Base-by-base conservation (phyloP, 2,797 vertebrate genomes). In the Triplophysa yarkandensis region DNA sequence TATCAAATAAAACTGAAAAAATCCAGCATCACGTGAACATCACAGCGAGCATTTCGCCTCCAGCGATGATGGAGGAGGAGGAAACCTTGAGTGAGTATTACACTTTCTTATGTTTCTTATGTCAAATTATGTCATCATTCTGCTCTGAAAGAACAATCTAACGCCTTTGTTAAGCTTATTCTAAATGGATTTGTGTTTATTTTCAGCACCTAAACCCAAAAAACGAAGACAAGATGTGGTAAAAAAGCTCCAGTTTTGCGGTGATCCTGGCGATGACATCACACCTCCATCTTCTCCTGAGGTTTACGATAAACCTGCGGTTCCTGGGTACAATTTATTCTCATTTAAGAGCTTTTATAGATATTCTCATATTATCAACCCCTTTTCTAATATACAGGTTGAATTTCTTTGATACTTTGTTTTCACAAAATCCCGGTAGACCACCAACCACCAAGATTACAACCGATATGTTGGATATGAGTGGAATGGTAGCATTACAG, bases 201-300 rank as follows among this genome's bases (percentile, higher is more conserved):
- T 36, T 34, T 21, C 72, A 98, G 95, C 93, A 32, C 95, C 95
- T 0, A 88, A 82, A 54, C 48, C 84, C 0, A 95, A 94, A 70
- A 93, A 93, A 9, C 90, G 88, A 43, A 91, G 92, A 1, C 68
- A 90, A 0, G 90, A 95, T 1, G 94, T 92, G 0, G 91, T 81
- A 1, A 98, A 97, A 88, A 92, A 89, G 62, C 89, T 98, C 36
- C 73, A 81, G 60, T 98, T 98, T 19, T 84, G 77, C 0, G 46
- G 5, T 0, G 61, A 82, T 0, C 58, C 70, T 4, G 78, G 68
- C 2, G 25, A 78, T 63, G 88, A 85, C 58, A 89, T 93, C 83
- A 91, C 90, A 0, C 93, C 92, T 0, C 91, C 93, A 0, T 91
- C 85, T 0, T 93, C 91, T 32, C 91, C 93, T 0, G 89, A 90